These are phyloP conservation scores for Reinhardtius hippoglossoides DNA, from an alignment of 2,113 vertebrate species.

Conservation along the genomic window DNA sequence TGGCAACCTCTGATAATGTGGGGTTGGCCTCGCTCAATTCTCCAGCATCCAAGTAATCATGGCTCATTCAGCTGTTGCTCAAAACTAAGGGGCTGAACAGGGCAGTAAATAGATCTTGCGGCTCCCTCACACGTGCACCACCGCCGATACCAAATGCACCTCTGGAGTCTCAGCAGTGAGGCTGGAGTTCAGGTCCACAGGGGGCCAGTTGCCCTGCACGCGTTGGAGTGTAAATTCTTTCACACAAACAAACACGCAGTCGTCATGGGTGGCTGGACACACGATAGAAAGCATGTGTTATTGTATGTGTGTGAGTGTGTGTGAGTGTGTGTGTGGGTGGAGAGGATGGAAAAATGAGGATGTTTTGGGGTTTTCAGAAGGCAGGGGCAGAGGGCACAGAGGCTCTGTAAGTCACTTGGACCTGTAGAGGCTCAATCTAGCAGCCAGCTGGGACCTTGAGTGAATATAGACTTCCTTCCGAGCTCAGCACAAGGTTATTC, in stretches of 20 bases:
- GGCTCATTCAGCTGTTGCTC: slow-evolving; percentile 7
- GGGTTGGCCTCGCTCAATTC: background rate
- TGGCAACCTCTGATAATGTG: slow-evolving; percentile 7
- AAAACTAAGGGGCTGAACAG: slow-evolving; percentile 6
- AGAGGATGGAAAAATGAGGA: slow-evolving; percentile 25
- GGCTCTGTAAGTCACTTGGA: slow-evolving; percentile 11
- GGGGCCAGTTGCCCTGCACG: slow-evolving; percentile 46
- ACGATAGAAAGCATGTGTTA: slow-evolving; percentile 30
- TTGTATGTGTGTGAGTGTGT: background rate
- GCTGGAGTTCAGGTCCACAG: slow-evolving; percentile 11
- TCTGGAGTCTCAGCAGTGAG: slow-evolving; percentile 46
- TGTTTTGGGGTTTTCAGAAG: slow-evolving; percentile 21
- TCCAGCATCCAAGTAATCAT: background rate
- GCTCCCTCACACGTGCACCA: background rate
- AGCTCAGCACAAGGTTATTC: slow-evolving; percentile 24
- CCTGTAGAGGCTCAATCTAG: background rate
- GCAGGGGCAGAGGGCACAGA: slow-evolving; percentile 41
- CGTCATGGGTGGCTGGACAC: slow-evolving; percentile 53
- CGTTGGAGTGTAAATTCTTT: slow-evolving; percentile 65
- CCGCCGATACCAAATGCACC: slow-evolving; percentile 44
- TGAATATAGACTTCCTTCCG: slow-evolving; percentile 15
- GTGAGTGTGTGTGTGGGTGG: background rate
- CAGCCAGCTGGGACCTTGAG: slow-evolving; percentile 2
- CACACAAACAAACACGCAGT: slow-evolving; percentile 69
- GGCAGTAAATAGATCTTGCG: slow-evolving; percentile 48